Percentiles rank a stretch among this genome's conserved stretches.
Evolutionary conservation across 2,888 invertebrate genomes (phyloP).

Genomic region (Pyrrhia umbra): DNA sequence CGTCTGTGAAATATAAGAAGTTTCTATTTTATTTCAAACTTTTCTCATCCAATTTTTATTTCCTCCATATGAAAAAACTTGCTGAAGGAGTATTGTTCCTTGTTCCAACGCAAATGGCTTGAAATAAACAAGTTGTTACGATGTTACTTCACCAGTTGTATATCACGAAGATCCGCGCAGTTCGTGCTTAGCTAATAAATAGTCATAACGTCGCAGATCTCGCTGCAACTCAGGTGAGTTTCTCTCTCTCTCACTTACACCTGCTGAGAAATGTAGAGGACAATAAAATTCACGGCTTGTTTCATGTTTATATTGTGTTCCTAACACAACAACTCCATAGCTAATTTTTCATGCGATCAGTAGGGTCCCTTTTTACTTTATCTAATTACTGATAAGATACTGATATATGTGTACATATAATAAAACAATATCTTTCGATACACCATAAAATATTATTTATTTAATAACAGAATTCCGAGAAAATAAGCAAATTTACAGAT

Average conservation of each 20-base stretch:
- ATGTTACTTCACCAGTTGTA: neutral
- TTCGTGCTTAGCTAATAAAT: conserved; percentile 11
- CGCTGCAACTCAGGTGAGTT: neutral
- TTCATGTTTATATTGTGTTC: neutral
- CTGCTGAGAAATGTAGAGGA: neutral
- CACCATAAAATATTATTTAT: too few relatives aligned
- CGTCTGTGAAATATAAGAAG: neutral
- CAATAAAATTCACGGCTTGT: neutral
- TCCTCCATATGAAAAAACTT: neutral
- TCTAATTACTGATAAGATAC: too few relatives aligned
- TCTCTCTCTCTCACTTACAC: neutral
- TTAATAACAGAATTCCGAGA: too few relatives aligned
- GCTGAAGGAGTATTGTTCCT: neutral
- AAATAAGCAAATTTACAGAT: too few relatives aligned
- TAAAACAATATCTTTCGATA: too few relatives aligned
- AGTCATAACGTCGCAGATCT: conserved; percentile 12
- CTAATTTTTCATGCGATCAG: too few relatives aligned
- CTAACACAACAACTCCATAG: too few relatives aligned
- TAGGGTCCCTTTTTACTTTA: too few relatives aligned
- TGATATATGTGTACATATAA: too few relatives aligned
- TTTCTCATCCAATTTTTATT: neutral
- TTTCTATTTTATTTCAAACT: neutral
- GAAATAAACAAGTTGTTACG: conserved; percentile 10
- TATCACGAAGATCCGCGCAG: neutral
- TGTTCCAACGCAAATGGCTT: neutral